phyloP scores from a whole-genome alignment of 1,140 invertebrate species.

The Eriocheir sinensis region DNA sequence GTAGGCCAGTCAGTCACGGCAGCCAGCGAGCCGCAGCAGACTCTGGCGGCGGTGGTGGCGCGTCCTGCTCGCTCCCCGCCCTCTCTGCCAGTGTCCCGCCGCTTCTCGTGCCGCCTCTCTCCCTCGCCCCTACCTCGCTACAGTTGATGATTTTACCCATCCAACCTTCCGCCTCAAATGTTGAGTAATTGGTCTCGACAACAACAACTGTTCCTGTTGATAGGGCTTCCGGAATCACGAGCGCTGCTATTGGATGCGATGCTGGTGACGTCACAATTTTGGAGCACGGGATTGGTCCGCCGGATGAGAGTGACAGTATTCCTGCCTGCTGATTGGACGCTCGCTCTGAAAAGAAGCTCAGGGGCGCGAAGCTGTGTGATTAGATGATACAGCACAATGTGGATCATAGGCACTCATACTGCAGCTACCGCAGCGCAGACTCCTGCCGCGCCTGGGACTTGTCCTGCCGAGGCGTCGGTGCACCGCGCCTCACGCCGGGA shows the following conservation, averaged over 20 bases:
- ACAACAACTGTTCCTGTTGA: conserved; percentile 29
- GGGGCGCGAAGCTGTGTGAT: conserved; percentile 62
- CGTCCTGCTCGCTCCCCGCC: conserved; percentile 38
- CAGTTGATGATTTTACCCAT: neutral
- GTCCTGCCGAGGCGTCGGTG: neutral
- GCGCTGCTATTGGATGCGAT: conserved; percentile 33
- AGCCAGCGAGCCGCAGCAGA: conserved; percentile 19
- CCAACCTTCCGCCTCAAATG: conserved; percentile 4
- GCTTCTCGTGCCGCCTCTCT: neutral
- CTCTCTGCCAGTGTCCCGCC: conserved; percentile 30
- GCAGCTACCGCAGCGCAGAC: neutral
- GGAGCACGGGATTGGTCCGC: neutral
- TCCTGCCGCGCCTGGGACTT: neutral
- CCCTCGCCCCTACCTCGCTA: conserved; percentile 20
- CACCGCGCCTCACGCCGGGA: neutral
- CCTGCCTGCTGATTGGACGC: conserved; percentile 13
- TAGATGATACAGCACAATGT: conserved; percentile 68
- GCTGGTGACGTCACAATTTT: conserved; percentile 48
- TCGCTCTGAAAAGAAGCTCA: conserved; percentile 62
- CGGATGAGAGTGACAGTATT: conserved; percentile 53
- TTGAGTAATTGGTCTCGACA: conserved; percentile 6
- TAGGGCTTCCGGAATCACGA: conserved; percentile 42
- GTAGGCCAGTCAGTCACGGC: conserved; percentile 39
- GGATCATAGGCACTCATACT: conserved; percentile 58
- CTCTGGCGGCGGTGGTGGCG: neutral